Evolutionary conservation across 2,888 invertebrate genomes (phyloP).

Genomic region (Notocelia uddmanniana): DNA sequence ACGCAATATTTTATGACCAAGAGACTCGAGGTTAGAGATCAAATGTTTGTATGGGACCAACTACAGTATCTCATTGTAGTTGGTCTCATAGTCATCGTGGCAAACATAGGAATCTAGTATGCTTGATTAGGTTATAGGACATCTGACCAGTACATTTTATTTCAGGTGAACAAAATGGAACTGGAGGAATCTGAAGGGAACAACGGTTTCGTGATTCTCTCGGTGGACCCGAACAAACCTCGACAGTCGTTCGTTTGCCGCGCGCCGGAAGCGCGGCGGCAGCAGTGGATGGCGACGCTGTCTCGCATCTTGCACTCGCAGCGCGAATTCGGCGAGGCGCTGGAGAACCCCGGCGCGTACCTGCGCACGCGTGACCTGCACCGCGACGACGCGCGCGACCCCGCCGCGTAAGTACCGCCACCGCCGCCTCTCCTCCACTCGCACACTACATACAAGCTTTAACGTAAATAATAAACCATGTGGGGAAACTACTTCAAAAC

Average conservation of each 20-base stretch:
- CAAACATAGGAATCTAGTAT: no score
- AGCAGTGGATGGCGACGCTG: conserved; percentile 94
- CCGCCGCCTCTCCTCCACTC: conserved; percentile 14
- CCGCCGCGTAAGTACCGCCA: conserved; percentile 71
- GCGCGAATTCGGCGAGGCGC: conserved; percentile 96
- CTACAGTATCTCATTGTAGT: no score
- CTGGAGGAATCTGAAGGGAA: conserved; percentile 86
- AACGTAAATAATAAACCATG: not conserved
- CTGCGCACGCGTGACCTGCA: conserved; percentile 65
- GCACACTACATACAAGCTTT: not conserved
- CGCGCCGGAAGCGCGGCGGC: conserved; percentile 89
- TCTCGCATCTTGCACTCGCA: conserved; percentile 96
- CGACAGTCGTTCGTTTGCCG: conserved; percentile 92
- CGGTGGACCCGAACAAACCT: conserved; percentile 92
- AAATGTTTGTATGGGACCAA: no score
- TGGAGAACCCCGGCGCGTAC: conserved; percentile 95
- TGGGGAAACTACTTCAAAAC: not conserved
- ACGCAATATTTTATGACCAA: no score
- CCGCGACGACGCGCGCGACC: conserved; percentile 65
- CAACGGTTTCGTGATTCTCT: conserved; percentile 81
- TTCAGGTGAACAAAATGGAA: conserved; percentile 97
- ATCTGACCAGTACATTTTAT: not conserved
- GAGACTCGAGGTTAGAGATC: no score
- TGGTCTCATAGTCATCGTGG: no score
- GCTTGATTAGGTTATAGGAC: no score